Evolutionary conservation across 1,140 invertebrate genomes (phyloP), one percentile per base, ranked within the genome.

Genomic region (Cotesia glomerata): DNA sequence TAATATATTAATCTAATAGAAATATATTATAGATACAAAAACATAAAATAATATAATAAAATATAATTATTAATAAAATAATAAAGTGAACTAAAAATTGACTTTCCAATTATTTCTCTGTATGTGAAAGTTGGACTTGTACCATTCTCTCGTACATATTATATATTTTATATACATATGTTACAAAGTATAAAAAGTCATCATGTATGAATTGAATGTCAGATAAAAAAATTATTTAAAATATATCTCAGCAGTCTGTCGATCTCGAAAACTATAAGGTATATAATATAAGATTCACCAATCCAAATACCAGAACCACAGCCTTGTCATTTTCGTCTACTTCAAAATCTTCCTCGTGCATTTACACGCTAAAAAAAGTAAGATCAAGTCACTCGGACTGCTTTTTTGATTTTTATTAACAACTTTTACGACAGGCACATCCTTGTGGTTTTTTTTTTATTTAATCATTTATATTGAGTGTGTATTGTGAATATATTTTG

Each of bases 51-150:
- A 45, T 45, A 14, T 13, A 16, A 51, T 9, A 11, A 51, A n/a
- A n/a, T 51, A 11, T 18, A 26, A 45, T 26, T 67, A 7, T 51
- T 52, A 67, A 49, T 45, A 52, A 52, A 67, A 49, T 45, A 49
- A 56, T 16, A 56, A 56, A 56, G n/a, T 56, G 5, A 61, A 8
- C 7, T 8, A 34, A 61, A 61, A 45, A 45, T 45, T 11, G 7
- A 45, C 39, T 45, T 45, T 45, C 39, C 39, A 45, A 11, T 45
- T 45, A 8, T 11, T 26, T 45, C 8, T 45, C 39, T 45, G 39
- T 45, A 45, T 74, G 78, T 65, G 78, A 79, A 79, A 79, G 76
- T 26, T 73, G 51, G 39, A 34, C 61, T 32, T 61, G 54, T 61
- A 52, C 59, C 65, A 69, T 62, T 77, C 75, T 76, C 78, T 73